These are phyloP conservation scores for Enteromius anoplus DNA, from an alignment of 2,797 vertebrate genomes.

Conservation along the genomic window DNA sequence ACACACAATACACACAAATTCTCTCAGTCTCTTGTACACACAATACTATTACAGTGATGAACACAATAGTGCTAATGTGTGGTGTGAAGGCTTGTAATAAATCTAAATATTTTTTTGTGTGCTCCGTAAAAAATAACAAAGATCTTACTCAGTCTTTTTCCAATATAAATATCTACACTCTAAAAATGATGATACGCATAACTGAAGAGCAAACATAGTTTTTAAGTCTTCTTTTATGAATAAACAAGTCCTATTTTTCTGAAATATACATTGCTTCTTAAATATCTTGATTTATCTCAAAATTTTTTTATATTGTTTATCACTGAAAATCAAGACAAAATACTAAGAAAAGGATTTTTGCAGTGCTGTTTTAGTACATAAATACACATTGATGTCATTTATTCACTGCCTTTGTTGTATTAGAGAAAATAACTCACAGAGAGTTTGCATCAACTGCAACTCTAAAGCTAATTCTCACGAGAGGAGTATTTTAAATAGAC, in stretches of 20 bases:
- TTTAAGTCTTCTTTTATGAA: neutral
- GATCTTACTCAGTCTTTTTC: too few relatives aligned
- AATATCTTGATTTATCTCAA: neutral
- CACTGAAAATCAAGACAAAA: neutral
- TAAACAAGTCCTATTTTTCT: neutral
- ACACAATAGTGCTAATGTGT: conserved; percentile 46
- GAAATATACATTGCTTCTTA: neutral
- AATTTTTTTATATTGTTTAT: neutral
- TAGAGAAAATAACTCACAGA: neutral
- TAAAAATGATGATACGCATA: neutral
- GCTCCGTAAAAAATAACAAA: neutral
- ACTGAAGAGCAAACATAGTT: neutral
- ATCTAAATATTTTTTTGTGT: neutral
- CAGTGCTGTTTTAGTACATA: neutral
- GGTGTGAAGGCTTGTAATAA: conserved; percentile 26
- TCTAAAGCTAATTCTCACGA: neutral
- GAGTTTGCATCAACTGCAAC: neutral
- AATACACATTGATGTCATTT: neutral
- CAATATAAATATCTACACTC: too few relatives aligned
- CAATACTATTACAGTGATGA: conserved; percentile 39
- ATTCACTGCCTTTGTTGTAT: neutral
- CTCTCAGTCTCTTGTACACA: conserved; percentile 30
- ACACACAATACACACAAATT: conserved; percentile 33
- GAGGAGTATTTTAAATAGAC: too few relatives aligned
- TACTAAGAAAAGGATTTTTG: neutral